These are phyloP conservation scores for Pandion haliaetus DNA, from an alignment of 2,113 vertebrate species.

Conservation along the genomic window DNA sequence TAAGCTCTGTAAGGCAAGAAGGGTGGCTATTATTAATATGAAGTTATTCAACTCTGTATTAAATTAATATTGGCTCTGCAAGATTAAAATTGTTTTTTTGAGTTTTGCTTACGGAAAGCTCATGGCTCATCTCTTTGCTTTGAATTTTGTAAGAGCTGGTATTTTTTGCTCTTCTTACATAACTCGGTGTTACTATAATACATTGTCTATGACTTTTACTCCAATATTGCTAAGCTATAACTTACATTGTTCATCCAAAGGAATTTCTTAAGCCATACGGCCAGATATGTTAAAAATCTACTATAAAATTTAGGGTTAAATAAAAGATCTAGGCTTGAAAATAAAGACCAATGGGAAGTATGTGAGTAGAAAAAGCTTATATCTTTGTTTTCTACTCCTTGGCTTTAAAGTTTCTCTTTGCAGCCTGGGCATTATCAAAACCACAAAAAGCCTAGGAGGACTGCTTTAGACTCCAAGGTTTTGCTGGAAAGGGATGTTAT, in stretches of 20 bases:
- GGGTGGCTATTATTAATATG: neutral
- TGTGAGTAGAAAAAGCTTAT: neutral
- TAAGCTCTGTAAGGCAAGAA: neutral
- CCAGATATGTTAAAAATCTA: neutral
- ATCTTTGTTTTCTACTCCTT: neutral
- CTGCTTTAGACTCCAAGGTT: neutral
- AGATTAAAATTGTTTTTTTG: neutral
- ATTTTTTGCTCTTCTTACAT: neutral
- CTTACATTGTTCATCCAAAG: neutral
- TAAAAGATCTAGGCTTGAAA: neutral
- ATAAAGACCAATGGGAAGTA: neutral
- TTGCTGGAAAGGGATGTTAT: neutral
- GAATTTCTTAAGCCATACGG: neutral
- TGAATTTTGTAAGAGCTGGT: neutral
- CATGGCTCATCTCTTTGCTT: neutral
- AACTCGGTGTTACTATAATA: neutral
- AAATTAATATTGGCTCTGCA: neutral
- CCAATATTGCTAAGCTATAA: neutral
- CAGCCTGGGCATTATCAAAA: neutral
- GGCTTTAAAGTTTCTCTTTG: neutral
- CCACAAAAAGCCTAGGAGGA: neutral
- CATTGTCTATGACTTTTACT: neutral
- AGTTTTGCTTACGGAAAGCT: neutral
- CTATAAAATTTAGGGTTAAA: neutral
- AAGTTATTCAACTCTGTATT: neutral